Evolutionary conservation across 2,888 invertebrate genomes (phyloP).

Genomic region (Cordilura impudica): DNA sequence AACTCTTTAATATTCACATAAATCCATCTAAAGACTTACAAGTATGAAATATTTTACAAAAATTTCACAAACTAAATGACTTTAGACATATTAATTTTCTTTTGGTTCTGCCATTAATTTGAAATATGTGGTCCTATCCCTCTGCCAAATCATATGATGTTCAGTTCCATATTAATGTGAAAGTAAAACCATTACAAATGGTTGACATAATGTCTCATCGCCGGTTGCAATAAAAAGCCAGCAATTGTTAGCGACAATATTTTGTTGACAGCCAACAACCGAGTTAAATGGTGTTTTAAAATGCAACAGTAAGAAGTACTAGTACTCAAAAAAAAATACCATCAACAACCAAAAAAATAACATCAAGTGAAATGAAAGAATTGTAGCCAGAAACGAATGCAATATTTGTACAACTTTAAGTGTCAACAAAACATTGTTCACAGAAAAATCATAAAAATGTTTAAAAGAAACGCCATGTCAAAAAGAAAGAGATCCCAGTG

Average conservation of each 20-base stretch:
- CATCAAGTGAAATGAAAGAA: neutral
- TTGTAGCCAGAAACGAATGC: neutral
- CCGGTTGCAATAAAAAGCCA: slow-evolving; percentile 30
- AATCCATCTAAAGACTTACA: too few relatives aligned
- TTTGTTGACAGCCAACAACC: slow-evolving; percentile 24
- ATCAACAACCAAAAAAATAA: neutral
- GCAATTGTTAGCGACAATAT: slow-evolving; percentile 30
- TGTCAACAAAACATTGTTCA: neutral
- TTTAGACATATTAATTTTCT: too few relatives aligned
- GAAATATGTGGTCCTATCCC: neutral
- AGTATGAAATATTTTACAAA: too few relatives aligned
- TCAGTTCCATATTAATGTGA: slow-evolving; percentile 12
- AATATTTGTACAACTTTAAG: neutral
- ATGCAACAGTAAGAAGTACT: neutral
- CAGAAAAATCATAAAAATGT: neutral
- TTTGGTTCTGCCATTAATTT: neutral
- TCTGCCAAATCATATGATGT: slow-evolving; percentile 17
- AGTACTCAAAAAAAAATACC: neutral
- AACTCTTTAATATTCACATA: too few relatives aligned
- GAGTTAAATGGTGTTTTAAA: neutral
- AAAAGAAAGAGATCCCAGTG: too few relatives aligned
- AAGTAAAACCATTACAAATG: slow-evolving; percentile 39
- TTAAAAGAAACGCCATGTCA: neutral
- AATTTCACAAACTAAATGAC: too few relatives aligned
- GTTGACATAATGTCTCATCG: slow-evolving; percentile 43